Percentiles rank a stretch among this genome's conserved stretches.
Evolutionary conservation across 1,140 invertebrate genomes (phyloP).

Genomic region (Drosophila parabipectinata): DNA sequence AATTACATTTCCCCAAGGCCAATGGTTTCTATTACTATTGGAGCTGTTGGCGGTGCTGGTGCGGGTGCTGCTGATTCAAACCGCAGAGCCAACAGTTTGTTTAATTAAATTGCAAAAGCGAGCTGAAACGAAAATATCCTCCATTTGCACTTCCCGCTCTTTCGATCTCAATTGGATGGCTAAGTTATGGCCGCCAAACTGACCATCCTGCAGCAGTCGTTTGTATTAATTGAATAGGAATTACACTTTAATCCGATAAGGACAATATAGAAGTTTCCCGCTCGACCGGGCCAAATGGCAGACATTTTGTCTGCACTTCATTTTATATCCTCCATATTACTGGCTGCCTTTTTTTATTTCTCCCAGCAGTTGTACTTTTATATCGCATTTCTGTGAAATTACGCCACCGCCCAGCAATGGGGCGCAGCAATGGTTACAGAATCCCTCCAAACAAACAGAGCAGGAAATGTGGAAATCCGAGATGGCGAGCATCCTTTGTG

Average conservation of each 20-base stretch:
- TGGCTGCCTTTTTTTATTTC: conserved; percentile 60
- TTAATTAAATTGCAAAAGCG: conserved; percentile 77
- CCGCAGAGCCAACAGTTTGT: conserved; percentile 71
- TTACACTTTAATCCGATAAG: conserved; percentile 63
- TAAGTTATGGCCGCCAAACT: conserved; percentile 53
- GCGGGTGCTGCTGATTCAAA: conserved; percentile 37
- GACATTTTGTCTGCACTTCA: conserved; percentile 69
- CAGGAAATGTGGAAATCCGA: conserved; percentile 8
- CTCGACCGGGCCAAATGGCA: conserved; percentile 35
- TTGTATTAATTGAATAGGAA: conserved; percentile 77
- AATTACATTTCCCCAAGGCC: conserved; percentile 73
- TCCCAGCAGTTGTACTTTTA: conserved; percentile 53
- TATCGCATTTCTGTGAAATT: conserved; percentile 56
- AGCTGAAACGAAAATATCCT: conserved; percentile 21
- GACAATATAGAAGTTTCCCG: conserved; percentile 41
- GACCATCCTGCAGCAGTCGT: conserved; percentile 42
- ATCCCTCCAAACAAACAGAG: conserved; percentile 39
- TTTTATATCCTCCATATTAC: conserved; percentile 48
- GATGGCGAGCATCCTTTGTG: background rate
- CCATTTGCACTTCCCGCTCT: background rate
- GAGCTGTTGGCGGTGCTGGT: conserved; percentile 17
- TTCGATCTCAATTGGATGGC: conserved; percentile 3
- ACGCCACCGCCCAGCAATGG: conserved; percentile 43
- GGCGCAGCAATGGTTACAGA: conserved; percentile 60
- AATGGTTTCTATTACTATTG: conserved; percentile 33